phyloP scores from a whole-genome alignment of 2,113 vertebrate genomes.

The Cricetomys ansorgei region DNA sequence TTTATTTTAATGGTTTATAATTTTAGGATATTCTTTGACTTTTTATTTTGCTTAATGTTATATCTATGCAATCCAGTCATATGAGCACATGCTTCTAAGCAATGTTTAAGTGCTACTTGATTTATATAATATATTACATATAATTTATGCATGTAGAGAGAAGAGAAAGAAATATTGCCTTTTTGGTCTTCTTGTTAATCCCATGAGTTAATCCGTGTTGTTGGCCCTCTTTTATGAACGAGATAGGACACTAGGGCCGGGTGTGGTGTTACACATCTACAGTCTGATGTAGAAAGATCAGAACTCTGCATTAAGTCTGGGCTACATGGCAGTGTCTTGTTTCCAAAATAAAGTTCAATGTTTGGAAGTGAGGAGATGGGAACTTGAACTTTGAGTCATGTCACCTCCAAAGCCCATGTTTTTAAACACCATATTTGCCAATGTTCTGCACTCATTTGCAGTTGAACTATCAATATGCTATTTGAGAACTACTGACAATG shows the following conservation, averaged over 20 bases:
- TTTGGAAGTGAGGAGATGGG: neutral
- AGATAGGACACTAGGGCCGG: neutral
- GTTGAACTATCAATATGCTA: neutral
- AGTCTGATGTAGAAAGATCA: neutral
- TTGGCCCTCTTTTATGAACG: neutral
- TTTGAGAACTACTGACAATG: neutral
- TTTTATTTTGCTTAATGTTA: neutral
- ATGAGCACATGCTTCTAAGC: neutral
- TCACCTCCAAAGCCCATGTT: neutral
- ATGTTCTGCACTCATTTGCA: neutral
- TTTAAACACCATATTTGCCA: neutral
- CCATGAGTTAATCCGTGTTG: neutral
- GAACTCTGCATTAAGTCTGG: neutral
- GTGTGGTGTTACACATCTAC: neutral
- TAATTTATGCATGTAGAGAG: neutral
- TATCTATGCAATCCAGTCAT: neutral
- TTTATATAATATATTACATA: neutral
- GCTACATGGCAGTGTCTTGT: neutral
- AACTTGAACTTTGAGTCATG: neutral
- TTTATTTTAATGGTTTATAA: neutral
- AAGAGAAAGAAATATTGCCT: neutral
- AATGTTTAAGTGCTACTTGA: neutral
- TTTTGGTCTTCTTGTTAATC: neutral
- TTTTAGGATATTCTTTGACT: neutral
- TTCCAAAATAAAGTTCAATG: neutral